phyloP scores from a whole-genome alignment of 2,113 vertebrate species.

The Nerophis lumbriciformis region DNA sequence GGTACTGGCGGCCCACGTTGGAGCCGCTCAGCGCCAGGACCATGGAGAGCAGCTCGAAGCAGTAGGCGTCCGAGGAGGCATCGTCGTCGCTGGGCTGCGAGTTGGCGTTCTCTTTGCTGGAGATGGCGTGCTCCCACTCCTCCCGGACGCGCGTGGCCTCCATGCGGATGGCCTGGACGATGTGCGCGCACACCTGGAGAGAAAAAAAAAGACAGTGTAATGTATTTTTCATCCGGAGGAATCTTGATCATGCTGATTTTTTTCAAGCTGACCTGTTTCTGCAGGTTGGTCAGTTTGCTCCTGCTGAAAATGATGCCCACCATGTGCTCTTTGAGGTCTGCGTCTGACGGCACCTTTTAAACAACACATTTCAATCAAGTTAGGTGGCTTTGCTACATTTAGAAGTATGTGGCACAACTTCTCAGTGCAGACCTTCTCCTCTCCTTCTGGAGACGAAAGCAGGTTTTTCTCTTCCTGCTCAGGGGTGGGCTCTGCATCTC shows the following conservation, averaged over 20 bases:
- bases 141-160: slow-evolving; percentile 95
- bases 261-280: slow-evolving; percentile 86
- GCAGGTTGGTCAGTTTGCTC: slow-evolving; percentile 97
- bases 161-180: slow-evolving; percentile 97
- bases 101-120: slow-evolving; percentile 98
- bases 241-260: not conserved
- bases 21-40: slow-evolving; percentile 94
- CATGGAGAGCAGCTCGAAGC: slow-evolving; percentile 97
- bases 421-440: slow-evolving; percentile 86
- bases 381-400: not conserved
- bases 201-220: not conserved
- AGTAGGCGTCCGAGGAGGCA: slow-evolving; percentile 92
- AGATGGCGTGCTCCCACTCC: slow-evolving; percentile 98
- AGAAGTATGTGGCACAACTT: not conserved
- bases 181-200: slow-evolving; percentile 91
- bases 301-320: slow-evolving; percentile 99
- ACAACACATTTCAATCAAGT: slow-evolving; percentile 8
- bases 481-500: slow-evolving; percentile 95
- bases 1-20: slow-evolving; percentile 93
- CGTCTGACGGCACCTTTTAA: slow-evolving; percentile 88
- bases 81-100: slow-evolving; percentile 95
- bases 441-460: slow-evolving; percentile 95
- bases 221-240: not conserved
- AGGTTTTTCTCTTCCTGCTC: slow-evolving; percentile 97
- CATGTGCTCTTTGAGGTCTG: slow-evolving; percentile 98